phyloP scores from a whole-genome alignment of 1,140 invertebrate genomes.

The Chrysopa pallens region DNA sequence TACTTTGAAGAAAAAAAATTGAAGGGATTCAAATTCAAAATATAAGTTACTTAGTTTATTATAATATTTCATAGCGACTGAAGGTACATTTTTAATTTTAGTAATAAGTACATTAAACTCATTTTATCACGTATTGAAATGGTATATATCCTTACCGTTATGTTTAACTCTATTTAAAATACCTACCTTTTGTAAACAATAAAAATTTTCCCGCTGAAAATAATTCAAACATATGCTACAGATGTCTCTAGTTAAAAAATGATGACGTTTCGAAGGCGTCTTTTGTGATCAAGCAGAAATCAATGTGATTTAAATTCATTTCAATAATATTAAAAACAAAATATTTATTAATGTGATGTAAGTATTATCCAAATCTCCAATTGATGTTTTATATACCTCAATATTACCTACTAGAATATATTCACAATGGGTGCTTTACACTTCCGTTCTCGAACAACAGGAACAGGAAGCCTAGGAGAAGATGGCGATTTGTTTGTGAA shows the following conservation, averaged over 20 bases:
- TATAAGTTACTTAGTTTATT: no score
- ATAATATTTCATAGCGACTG: no score
- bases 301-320: background rate
- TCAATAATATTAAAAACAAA: background rate
- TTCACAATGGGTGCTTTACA: conserved; percentile 4
- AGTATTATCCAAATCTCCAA: no score
- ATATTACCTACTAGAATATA: no score
- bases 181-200: background rate
- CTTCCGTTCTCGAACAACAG: conserved; percentile 19
- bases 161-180: background rate
- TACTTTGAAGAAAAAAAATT: no score
- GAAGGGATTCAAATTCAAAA: no score
- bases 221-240: background rate
- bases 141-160: background rate
- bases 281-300: background rate
- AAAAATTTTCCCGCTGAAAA: background rate
- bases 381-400: no score
- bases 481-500: conserved; percentile 16
- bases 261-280: background rate
- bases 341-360: background rate
- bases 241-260: background rate
- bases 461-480: conserved; percentile 21
- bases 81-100: no score
- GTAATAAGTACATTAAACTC: background rate
- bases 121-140: background rate